These are phyloP conservation scores for Drosophila robusta DNA, from an alignment of 2,888 invertebrate species.

Conservation along the genomic window DNA sequence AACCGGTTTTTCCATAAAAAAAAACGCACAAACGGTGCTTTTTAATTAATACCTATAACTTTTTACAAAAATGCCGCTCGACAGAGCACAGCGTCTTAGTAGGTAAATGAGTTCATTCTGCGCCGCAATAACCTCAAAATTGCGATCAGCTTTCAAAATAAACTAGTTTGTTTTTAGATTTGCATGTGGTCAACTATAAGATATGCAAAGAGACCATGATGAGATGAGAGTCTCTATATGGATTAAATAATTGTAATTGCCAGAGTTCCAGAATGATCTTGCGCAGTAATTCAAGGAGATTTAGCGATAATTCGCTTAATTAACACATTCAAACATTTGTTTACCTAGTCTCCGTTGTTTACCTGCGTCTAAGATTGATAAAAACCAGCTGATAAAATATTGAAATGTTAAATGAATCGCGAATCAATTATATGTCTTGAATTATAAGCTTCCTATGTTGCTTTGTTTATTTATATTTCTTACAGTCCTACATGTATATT, in stretches of 20 bases:
- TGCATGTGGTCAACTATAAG: neutral
- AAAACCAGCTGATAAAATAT: constrained; percentile 59
- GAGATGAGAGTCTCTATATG: neutral
- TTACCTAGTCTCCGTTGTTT: constrained; percentile 21
- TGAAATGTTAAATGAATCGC: constrained; percentile 22
- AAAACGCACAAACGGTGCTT: constrained; percentile 20
- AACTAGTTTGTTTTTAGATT: constrained; percentile 23
- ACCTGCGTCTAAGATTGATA: constrained; percentile 13
- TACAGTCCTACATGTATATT: neutral
- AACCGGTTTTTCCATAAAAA: constrained; percentile 43
- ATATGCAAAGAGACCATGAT: neutral
- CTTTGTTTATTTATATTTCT: neutral
- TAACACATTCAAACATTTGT: constrained; percentile 39
- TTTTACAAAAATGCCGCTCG: constrained; percentile 31
- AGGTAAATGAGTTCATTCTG: constrained; percentile 9
- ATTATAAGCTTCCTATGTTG: neutral
- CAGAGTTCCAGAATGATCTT: constrained; percentile 14
- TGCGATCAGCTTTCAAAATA: constrained; percentile 42
- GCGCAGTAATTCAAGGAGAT: neutral
- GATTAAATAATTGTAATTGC: neutral
- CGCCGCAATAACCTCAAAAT: constrained; percentile 46
- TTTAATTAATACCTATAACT: constrained; percentile 40
- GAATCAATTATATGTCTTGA: neutral
- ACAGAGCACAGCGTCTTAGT: constrained; percentile 2
- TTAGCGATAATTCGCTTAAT: constrained; percentile 23